These are phyloP conservation scores for Cyprinus carpio DNA, from an alignment of 2,113 vertebrate genomes.

Conservation along the genomic window DNA sequence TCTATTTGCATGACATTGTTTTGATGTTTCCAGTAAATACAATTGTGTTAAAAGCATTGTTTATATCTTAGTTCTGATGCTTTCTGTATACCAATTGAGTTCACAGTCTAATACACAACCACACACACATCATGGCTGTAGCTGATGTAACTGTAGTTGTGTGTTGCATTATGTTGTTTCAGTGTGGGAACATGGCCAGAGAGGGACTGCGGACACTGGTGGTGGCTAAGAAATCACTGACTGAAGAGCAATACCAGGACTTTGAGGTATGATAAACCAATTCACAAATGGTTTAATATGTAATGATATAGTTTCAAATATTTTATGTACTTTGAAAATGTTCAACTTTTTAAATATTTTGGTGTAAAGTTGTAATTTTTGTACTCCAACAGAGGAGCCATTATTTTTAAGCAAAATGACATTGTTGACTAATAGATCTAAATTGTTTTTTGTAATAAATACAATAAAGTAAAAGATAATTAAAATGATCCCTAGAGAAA, in stretches of 20 bases:
- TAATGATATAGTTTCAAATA: too few species aligned
- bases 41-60: slow-evolving; percentile 35
- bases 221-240: slow-evolving; percentile 90
- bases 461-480: not conserved
- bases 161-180: slow-evolving; percentile 35
- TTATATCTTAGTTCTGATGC: slow-evolving; percentile 15
- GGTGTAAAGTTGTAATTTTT: not conserved
- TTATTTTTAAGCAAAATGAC: not conserved
- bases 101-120: slow-evolving; percentile 11
- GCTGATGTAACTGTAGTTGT: not conserved
- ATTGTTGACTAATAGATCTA: not conserved
- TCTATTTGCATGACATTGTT: slow-evolving; percentile 3
- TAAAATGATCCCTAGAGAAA: not conserved
- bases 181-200: slow-evolving; percentile 99
- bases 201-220: slow-evolving; percentile 95
- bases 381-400: not conserved
- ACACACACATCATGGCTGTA: not conserved
- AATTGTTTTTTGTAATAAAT: not conserved
- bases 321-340: too few species aligned
- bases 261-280: slow-evolving; percentile 84
- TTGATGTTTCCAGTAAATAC: slow-evolving; percentile 15
- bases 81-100: slow-evolving; percentile 16
- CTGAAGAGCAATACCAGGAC: slow-evolving; percentile 97
- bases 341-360: not conserved
- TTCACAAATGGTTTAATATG: too few species aligned